phyloP scores from a whole-genome alignment of 2,888 invertebrate genomes.

The Drosophila nigricruria region DNA sequence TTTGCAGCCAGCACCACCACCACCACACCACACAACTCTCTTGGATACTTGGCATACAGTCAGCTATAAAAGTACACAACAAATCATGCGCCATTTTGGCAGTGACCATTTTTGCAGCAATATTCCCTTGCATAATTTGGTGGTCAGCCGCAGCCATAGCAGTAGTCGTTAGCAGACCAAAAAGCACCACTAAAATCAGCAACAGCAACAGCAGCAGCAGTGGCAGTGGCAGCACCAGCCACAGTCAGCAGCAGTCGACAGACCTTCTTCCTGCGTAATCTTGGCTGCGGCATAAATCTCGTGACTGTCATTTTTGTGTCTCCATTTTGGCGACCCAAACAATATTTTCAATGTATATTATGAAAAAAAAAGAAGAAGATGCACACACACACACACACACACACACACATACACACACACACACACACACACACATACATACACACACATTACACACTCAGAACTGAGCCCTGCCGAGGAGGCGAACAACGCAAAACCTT shows the following conservation, averaged over 20 bases:
- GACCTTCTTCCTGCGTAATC: conserved; percentile 71
- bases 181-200: conserved; percentile 14
- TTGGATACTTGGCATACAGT: background rate
- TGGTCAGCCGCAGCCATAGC: conserved; percentile 37
- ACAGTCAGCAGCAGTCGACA: conserved; percentile 9
- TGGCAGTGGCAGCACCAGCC: conserved; percentile 12
- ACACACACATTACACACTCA: conserved; percentile 14
- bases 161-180: conserved; percentile 61
- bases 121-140: conserved; percentile 73
- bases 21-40: background rate
- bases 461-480: conserved; percentile 21
- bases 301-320: conserved; percentile 83
- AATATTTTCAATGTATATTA: conserved; percentile 81
- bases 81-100: conserved; percentile 81
- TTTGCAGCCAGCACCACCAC: background rate
- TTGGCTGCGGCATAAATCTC: conserved; percentile 82
- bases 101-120: conserved; percentile 59
- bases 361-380: conserved; percentile 70
- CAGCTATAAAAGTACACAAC: conserved; percentile 74
- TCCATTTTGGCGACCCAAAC: conserved; percentile 83
- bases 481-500: conserved; percentile 44
- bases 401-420: conserved; percentile 45
- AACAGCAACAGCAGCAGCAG: conserved; percentile 3
- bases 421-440: conserved; percentile 34
- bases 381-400: conserved; percentile 45